Percentiles rank a stretch among this genome's conserved stretches.
Conservation (phyloP, 2,113 vertebrate genomes). For the Lophius piscatorius region DNA sequence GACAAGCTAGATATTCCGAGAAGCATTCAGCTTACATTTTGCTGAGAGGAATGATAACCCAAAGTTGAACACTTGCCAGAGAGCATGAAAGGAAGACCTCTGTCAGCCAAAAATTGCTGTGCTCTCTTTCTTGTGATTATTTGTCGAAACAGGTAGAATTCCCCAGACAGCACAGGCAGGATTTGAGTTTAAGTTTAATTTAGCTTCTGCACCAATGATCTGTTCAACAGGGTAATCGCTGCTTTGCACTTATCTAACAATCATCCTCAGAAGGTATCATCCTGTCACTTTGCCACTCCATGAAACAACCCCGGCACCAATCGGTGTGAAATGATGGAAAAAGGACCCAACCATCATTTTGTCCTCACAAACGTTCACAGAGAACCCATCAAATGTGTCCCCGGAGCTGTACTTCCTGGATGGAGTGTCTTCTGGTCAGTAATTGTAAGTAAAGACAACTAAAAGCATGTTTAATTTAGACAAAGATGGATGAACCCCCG, state of each 20-base stretch:
- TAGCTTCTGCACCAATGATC: conserved; percentile 38
- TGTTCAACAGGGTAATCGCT: conserved; percentile 53
- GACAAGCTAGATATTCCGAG: background rate
- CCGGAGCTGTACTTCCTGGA: conserved; percentile 10
- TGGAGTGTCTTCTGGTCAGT: conserved; percentile 11
- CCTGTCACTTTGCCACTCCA: conserved; percentile 49
- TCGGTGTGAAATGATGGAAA: conserved; percentile 43
- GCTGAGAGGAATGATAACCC: conserved; percentile 3
- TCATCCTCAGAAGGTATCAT: conserved; percentile 34
- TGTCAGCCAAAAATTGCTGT: conserved; percentile 21
- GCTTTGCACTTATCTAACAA: conserved; percentile 47
- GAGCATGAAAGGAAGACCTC: conserved; percentile 27
- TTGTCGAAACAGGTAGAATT: conserved; percentile 49
- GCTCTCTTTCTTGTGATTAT: conserved; percentile 33
- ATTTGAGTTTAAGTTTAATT: conserved; percentile 50
- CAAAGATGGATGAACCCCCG: background rate
- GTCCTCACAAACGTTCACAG: conserved; percentile 20
- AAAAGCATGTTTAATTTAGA: background rate
- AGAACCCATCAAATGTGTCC: conserved; percentile 35
- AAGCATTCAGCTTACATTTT: conserved; percentile 1
- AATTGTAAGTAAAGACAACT: conserved; percentile 8
- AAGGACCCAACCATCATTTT: conserved; percentile 43
- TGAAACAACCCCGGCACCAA: conserved; percentile 31
- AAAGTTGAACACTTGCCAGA: conserved; percentile 15
- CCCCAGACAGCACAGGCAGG: conserved; percentile 38